Evolutionary conservation across 1,140 invertebrate genomes (phyloP), one percentile per base, ranked within the genome.

Genomic region (Galleria mellonella): DNA sequence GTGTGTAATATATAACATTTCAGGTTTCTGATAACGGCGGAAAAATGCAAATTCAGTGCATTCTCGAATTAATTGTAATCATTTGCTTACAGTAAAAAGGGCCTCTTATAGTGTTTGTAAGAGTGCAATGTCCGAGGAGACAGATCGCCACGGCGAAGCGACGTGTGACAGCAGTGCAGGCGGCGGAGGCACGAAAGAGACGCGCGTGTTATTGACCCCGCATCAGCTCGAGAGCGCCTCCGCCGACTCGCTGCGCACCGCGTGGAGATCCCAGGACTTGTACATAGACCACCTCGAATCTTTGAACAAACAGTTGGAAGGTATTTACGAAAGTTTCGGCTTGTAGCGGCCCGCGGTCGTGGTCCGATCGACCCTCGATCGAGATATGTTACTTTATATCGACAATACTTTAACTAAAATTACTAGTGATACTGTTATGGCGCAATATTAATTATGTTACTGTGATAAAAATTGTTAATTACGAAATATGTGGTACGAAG

Each of bases 351-450:
- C 51, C 53, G 62, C 55, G 73, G 66, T 72, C 63, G 70, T 66
- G 60, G n/a, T 64, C 57, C 47, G 51, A 56, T 52, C 61, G 69
- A 66, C 62, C 56, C 60, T 58, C 69, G 68, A 70, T 58, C 69
- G 68, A 70, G 68, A 69, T 76, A 70, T 72, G 67, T 79, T 70
- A 65, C 61, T 67, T 38, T 72, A 78, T 67, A 83, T 85, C 82
- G 78, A 85, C 82, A 83, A 85, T 83, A 68, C 82, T 85, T 83
- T 83, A 85, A 83, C 82, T 85, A 82, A 79, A 75, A 73, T 76
- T 67, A 43, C 57, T 75, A 83, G 78, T 83, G 78, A 76, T 81
- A 70, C 67, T 76, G 62, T 66, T 71, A 62, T 71, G 47, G 50
- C 63, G 57, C 55, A 56, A 67, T 72, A 51, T 70, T 69, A 38